These are phyloP conservation scores for Pseudomyrmex pallidus DNA, from an alignment of 1,140 invertebrate genomes.

Conservation along the genomic window DNA sequence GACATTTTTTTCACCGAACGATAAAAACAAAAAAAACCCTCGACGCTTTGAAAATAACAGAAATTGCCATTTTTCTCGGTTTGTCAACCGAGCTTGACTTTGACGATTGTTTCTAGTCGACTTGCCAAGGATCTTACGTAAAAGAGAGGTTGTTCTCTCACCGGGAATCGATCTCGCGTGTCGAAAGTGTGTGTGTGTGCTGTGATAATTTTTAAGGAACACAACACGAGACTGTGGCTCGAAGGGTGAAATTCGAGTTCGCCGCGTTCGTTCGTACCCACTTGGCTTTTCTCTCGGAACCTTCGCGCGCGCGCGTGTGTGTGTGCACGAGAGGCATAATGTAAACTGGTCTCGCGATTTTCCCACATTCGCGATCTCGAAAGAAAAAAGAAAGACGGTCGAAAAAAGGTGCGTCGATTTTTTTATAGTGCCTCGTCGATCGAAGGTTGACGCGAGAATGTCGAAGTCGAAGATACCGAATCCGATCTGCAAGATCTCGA, in stretches of 20 bases:
- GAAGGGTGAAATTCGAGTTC: background rate
- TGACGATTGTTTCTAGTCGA: no score
- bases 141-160: no score
- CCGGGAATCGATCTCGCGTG: no score
- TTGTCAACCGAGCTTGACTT: no score
- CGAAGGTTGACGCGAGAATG: slow-evolving; percentile 78
- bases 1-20: no score
- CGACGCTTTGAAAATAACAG: no score
- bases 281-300: no score
- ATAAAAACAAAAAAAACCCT: no score
- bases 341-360: slow-evolving; percentile 50
- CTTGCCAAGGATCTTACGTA: no score
- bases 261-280: no score
- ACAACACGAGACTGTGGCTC: no score
- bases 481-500: slow-evolving; percentile 82
- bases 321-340: slow-evolving; percentile 20
- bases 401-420: slow-evolving; percentile 13
- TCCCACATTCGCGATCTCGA: background rate
- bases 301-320: background rate
- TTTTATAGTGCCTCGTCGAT: slow-evolving; percentile 24
- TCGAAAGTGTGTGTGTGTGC: background rate
- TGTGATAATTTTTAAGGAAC: background rate
- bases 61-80: no score
- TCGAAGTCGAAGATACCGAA: slow-evolving; percentile 83
- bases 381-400: background rate